Conservation (phyloP, 2,888 invertebrate species). For the Clanis bilineata region DNA sequence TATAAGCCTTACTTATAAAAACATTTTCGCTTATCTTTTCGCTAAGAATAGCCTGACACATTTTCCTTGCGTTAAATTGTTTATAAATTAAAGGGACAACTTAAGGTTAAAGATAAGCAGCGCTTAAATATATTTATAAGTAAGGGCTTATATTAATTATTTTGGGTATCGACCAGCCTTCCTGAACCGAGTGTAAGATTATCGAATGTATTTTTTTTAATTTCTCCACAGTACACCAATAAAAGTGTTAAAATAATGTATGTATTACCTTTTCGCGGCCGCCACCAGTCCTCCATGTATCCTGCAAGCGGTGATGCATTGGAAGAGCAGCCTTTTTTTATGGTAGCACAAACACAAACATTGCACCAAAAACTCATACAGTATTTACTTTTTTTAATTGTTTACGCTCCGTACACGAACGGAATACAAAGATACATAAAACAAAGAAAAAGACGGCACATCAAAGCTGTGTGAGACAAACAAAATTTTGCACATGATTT, state of each 20-base stretch:
- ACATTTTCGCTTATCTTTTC: no score
- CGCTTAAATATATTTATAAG: no score
- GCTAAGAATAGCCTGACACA: no score
- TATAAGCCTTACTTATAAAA: no score
- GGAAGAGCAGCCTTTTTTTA: constrained; percentile 85
- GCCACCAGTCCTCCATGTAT: constrained; percentile 99
- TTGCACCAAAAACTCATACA: constrained; percentile 77
- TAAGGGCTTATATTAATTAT: no score
- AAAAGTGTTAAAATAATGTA: constrained; percentile 46
- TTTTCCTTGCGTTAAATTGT: no score
- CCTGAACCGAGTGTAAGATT: no score
- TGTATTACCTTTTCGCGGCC: constrained; percentile 96
- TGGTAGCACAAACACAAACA: constrained; percentile 83
- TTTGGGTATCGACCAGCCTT: no score
- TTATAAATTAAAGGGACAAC: no score
- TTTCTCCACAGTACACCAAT: not conserved
- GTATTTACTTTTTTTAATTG: constrained; percentile 70
- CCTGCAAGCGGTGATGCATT: constrained; percentile 96
- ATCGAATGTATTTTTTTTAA: not conserved
- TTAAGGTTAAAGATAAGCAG: no score
- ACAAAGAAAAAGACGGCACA: constrained; percentile 35
- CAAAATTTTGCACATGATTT: constrained; percentile 31
- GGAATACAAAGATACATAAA: constrained; percentile 19
- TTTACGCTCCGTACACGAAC: constrained; percentile 18
- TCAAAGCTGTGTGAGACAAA: constrained; percentile 39